phyloP scores from a whole-genome alignment of 2,888 invertebrate genomes.

The Volucella inanis region DNA sequence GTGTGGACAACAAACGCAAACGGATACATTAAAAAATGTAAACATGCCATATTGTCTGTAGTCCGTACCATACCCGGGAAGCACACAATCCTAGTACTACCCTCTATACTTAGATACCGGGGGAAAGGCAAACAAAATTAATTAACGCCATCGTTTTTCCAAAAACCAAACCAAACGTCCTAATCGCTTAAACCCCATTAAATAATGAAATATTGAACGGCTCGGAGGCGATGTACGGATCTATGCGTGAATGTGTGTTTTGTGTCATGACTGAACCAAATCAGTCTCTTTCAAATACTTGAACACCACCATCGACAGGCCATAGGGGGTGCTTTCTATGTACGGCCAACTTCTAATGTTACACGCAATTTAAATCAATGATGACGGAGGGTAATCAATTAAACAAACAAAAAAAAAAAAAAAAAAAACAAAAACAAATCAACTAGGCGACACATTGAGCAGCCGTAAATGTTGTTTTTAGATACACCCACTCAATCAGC shows the following conservation, averaged over 20 bases:
- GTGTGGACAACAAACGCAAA: no score
- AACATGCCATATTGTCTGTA: constrained; percentile 36
- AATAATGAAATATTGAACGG: constrained; percentile 58
- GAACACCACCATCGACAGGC: constrained; percentile 17
- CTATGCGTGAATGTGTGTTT: not conserved
- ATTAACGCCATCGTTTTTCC: constrained; percentile 40
- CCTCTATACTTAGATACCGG: not conserved
- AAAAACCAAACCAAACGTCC: constrained; percentile 40
- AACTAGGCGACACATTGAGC: constrained; percentile 9
- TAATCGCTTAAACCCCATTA: constrained; percentile 40
- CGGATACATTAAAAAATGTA: constrained; percentile 25
- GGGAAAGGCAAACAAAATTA: constrained; percentile 57
- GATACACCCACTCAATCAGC: constrained; percentile 12
- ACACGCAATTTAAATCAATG: constrained; percentile 68
- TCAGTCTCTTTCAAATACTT: constrained; percentile 38
- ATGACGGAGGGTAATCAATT: constrained; percentile 67
- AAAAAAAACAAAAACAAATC: constrained; percentile 7
- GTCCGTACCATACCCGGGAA: not conserved
- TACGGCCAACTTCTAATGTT: constrained; percentile 8
- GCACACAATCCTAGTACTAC: not conserved
- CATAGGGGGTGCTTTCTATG: constrained; percentile 12
- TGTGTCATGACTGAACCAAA: constrained; percentile 60
- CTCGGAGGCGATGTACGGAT: not conserved
- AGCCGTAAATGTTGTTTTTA: constrained; percentile 6
- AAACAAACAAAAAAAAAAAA: constrained; percentile 29